Base-by-base conservation (phyloP, 2,113 vertebrate genomes). In the Semicossyphus pulcher region DNA sequence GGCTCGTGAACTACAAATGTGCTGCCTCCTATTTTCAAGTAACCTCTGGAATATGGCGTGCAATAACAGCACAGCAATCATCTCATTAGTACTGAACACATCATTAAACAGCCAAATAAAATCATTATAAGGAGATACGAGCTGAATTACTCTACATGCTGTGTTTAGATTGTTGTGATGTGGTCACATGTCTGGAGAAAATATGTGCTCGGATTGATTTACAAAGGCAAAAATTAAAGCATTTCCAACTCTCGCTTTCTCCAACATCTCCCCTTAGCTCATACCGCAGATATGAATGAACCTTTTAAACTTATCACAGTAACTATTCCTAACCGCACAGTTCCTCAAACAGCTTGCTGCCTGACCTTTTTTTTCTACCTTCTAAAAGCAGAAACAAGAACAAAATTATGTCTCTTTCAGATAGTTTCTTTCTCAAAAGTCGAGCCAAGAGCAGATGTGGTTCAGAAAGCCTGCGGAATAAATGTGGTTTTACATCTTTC, bases 331-430 rank as follows among this genome's bases (percentile, higher is more conserved):
- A 74, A 34, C 28, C 34, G 10, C 39, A 25, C 18, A 21, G 21
- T 29, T 59, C 28, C 20, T 47, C 37, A 29, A 56, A 48, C 29
- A 53, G 36, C 32, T 26, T n/a, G 15, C 52, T 66, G 20, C 48
- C 56, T 75, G 45, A 70, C 25, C 9, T 53, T 60, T 56, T 31
- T 26, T 78, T 60, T 79, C n/a, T 20, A 58, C 54, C 51, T 67
- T 57, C 32, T 31, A 57, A 41, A 34, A 52, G 32, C 48, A 25
- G n/a, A 31, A 59, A 58, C 26, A 64, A 68, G 39, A 58, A 26
- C 20, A 57, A 60, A 36, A 36, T 26, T 44, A 16, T 41, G 5
- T 25, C 23, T 29, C 12, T 47, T 42, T 37, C 21, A 72, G 2
- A 28, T 14, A 36, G 18, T 25, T 11, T 63, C 32, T 54, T 39